Percentiles rank a stretch among this genome's conserved stretches.
These are phyloP conservation scores for Antennarius maculatus DNA, from an alignment of 2,797 vertebrate genomes.

Conservation along the genomic window DNA sequence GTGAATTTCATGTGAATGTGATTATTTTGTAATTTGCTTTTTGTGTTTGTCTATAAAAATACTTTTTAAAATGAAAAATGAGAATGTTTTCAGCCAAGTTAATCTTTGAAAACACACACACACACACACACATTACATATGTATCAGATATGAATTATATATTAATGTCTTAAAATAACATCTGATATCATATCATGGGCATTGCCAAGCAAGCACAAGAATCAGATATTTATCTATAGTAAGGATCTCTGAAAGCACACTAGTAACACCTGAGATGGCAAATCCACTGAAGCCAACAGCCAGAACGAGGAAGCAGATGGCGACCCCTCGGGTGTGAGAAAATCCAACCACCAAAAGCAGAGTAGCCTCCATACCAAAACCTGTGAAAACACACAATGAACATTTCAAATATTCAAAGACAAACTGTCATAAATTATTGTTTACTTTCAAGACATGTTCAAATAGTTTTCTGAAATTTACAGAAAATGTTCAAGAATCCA, in stretches of 20 bases:
- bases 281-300: slow-evolving; percentile 98
- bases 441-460: not conserved
- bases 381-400: slow-evolving; percentile 65
- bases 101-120: not conserved
- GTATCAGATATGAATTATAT: slow-evolving; percentile 72
- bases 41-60: no score
- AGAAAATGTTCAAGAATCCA: not conserved
- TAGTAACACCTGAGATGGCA: slow-evolving; percentile 92
- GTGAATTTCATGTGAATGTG: no score
- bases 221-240: slow-evolving; percentile 70
- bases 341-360: slow-evolving; percentile 96
- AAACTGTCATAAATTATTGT: not conserved
- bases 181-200: slow-evolving; percentile 50
- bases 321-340: slow-evolving; percentile 92
- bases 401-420: not conserved
- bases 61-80: no score
- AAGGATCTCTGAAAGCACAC: slow-evolving; percentile 43
- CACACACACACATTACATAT: slow-evolving; percentile 49
- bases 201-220: slow-evolving; percentile 47
- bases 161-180: slow-evolving; percentile 67
- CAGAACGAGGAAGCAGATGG: slow-evolving; percentile 95
- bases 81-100: no score
- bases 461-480: not conserved
- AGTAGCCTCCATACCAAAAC: slow-evolving; percentile 99
- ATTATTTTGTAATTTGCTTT: no score